Evolutionary conservation across 2,113 vertebrate species (phyloP).

Genomic region (Lycaon pictus): DNA sequence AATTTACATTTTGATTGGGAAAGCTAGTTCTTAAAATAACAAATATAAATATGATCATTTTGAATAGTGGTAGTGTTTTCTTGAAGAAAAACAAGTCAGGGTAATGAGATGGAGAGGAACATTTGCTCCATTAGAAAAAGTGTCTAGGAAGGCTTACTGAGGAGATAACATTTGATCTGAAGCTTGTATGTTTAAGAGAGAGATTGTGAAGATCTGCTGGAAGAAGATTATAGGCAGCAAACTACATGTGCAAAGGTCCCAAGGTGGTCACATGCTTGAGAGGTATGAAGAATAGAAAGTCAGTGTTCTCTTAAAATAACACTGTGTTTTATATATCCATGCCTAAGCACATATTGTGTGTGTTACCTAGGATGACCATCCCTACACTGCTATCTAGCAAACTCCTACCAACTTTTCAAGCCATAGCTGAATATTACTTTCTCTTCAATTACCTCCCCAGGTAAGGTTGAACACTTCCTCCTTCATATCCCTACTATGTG

Average conservation of each 20-base stretch:
- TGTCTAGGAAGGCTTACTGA: background rate
- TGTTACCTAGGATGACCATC: background rate
- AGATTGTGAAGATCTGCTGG: background rate
- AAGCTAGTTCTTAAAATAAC: slow-evolving; percentile 13
- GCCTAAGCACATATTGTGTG: background rate
- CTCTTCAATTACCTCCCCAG: background rate
- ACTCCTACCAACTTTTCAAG: background rate
- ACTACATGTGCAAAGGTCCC: background rate
- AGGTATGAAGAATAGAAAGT: background rate
- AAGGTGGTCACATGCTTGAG: background rate
- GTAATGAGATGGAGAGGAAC: background rate
- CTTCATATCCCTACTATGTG: background rate
- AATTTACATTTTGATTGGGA: background rate
- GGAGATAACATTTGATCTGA: background rate
- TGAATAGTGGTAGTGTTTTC: background rate
- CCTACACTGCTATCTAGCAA: background rate
- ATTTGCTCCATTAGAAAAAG: background rate
- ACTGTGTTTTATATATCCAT: background rate
- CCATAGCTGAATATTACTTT: background rate
- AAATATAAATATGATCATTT: slow-evolving; percentile 33
- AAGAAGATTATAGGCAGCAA: background rate
- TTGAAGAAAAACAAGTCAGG: slow-evolving; percentile 1
- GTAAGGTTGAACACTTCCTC: background rate
- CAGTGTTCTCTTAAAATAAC: background rate
- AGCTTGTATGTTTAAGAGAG: background rate